phyloP scores from a whole-genome alignment of 2,113 vertebrate species.

The Rhinogobius similis region DNA sequence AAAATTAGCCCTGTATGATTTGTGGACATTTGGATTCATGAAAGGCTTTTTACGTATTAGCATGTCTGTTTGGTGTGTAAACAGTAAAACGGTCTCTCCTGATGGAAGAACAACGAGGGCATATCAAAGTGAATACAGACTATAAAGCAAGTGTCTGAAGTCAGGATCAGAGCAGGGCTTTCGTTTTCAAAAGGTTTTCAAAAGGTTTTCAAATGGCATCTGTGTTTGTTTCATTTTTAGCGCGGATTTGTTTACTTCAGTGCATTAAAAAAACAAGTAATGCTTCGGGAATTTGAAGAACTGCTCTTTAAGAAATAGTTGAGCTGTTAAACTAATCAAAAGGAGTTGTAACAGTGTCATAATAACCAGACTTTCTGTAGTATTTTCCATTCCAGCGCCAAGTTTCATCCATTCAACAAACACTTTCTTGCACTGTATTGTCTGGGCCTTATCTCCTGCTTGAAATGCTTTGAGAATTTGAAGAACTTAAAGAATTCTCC shows the following conservation, averaged over 20 bases:
- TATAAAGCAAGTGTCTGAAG: conserved; percentile 6
- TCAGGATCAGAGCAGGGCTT: conserved; percentile 8
- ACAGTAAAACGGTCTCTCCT: neutral
- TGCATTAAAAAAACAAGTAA: neutral
- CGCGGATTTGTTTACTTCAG: neutral
- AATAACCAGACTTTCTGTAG: no score
- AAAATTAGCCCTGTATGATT: neutral
- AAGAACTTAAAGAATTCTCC: neutral
- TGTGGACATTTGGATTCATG: neutral
- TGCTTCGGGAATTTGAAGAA: neutral
- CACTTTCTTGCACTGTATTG: neutral
- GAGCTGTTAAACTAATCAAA: no score
- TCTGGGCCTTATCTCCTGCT: neutral
- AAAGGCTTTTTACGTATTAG: neutral
- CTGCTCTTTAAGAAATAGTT: neutral
- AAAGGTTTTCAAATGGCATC: conserved; percentile 1
- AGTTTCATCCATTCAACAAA: neutral
- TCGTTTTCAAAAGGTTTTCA: conserved; percentile 6
- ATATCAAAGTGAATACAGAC: conserved; percentile 5
- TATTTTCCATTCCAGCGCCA: neutral
- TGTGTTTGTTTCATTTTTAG: neutral
- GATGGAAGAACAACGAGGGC: neutral
- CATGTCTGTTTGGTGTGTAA: neutral
- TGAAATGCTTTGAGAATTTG: neutral
- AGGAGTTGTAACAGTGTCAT: no score